Conservation (phyloP, 2,888 invertebrate genomes). For the Cerastis leucographa region DNA sequence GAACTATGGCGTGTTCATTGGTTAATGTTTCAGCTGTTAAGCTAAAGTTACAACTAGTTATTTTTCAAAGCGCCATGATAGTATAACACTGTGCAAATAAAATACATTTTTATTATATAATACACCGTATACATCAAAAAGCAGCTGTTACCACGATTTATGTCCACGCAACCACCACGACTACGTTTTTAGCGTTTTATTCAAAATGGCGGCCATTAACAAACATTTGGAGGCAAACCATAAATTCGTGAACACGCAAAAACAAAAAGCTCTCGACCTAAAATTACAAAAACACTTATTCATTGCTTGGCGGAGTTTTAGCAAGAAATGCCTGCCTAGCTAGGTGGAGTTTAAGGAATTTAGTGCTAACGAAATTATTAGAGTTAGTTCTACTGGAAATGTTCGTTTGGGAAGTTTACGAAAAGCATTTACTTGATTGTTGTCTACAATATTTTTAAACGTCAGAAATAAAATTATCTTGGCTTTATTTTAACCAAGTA, state of each 20-base stretch:
- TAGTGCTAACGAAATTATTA: conserved; percentile 39
- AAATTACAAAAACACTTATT: conserved; percentile 64
- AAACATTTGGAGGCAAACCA: conserved; percentile 46
- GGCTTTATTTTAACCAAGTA: not conserved
- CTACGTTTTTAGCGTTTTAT: conserved; percentile 43
- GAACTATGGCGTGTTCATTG: not conserved
- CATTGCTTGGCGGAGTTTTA: conserved; percentile 60
- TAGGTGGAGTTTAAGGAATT: conserved; percentile 40
- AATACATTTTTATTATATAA: conserved; percentile 20
- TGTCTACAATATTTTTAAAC: not conserved
- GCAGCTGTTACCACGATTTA: conserved; percentile 54
- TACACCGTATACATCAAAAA: conserved; percentile 34
- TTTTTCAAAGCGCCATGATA: not conserved
- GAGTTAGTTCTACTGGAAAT: conserved; percentile 21
- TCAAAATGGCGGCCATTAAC: conserved; percentile 55
- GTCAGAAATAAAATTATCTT: not conserved
- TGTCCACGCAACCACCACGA: conserved; percentile 30
- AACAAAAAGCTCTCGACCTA: conserved; percentile 58
- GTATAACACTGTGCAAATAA: conserved; percentile 19
- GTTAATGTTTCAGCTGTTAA: not conserved
- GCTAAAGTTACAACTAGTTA: not conserved
- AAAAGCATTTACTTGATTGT: not conserved
- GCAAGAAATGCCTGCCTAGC: conserved; percentile 47
- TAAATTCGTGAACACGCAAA: conserved; percentile 62
- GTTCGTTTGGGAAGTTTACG: not conserved